phyloP scores from a whole-genome alignment of 2,797 vertebrate genomes.

The Anisognathus igniventris region DNA sequence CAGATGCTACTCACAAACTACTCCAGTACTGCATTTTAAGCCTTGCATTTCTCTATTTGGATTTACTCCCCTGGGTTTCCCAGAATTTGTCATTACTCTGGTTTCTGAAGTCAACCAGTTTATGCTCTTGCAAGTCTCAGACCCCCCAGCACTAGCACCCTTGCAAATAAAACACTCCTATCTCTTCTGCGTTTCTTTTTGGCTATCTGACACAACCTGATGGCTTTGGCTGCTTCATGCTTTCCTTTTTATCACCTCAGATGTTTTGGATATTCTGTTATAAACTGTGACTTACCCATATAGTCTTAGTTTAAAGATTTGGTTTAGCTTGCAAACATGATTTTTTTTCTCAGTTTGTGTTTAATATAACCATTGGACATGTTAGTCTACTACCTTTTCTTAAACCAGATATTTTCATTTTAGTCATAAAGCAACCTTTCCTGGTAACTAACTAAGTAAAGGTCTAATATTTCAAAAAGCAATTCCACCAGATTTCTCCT shows the following conservation, averaged over 20 bases:
- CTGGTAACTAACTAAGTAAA: background rate
- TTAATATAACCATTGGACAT: background rate
- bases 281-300: background rate
- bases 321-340: background rate
- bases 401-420: background rate
- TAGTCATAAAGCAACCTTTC: background rate
- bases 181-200: background rate
- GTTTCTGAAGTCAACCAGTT: background rate
- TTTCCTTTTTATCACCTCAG: background rate
- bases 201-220: background rate
- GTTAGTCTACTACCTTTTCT: background rate
- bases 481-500: background rate
- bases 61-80: background rate
- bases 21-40: background rate
- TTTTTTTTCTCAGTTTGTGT: background rate
- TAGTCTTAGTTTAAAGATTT: background rate
- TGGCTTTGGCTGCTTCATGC: background rate
- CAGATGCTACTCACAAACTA: background rate
- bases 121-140: background rate
- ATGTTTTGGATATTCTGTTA: background rate
- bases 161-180: background rate
- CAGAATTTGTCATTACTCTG: background rate
- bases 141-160: background rate
- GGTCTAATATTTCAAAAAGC: background rate
- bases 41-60: background rate